phyloP scores from a whole-genome alignment of 2,888 invertebrate genomes.

The Osmoderma eremita region DNA sequence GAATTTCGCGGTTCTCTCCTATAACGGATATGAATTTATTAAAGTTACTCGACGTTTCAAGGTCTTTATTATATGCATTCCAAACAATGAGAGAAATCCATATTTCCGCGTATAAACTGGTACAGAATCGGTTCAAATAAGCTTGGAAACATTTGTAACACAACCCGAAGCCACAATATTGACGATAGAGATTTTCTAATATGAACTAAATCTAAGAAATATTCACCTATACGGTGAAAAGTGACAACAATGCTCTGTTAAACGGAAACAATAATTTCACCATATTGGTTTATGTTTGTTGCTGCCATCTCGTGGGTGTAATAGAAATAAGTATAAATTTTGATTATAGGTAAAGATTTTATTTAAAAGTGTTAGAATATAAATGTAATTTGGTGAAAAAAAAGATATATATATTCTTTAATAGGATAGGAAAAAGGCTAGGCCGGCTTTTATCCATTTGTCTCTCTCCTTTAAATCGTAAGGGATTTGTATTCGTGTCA shows the following conservation, averaged over 20 bases:
- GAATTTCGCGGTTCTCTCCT: conserved; percentile 53
- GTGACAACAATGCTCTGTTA: conserved; percentile 63
- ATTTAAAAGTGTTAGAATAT: conserved; percentile 6
- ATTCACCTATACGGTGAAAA: conserved; percentile 57
- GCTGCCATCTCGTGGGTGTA: conserved; percentile 33
- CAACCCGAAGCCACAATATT: conserved; percentile 15
- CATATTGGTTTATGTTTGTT: conserved; percentile 28
- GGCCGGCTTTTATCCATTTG: conserved; percentile 72
- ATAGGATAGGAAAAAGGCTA: conserved; percentile 69
- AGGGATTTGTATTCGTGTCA: conserved; percentile 57
- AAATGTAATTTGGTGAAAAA: neutral
- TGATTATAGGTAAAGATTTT: conserved; percentile 1
- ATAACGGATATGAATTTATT: conserved; percentile 51
- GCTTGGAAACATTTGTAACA: neutral
- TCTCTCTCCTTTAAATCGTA: conserved; percentile 60
- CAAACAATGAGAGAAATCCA: conserved; percentile 35
- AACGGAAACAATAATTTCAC: conserved; percentile 48
- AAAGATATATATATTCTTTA: conserved; percentile 43
- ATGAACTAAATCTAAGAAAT: conserved; percentile 38
- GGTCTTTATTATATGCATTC: conserved; percentile 51
- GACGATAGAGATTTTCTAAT: conserved; percentile 20
- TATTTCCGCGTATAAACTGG: conserved; percentile 5
- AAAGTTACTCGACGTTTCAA: conserved; percentile 61
- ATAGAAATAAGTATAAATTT: neutral
- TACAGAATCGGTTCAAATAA: neutral